A percentile compares a stretch with the other conserved stretches of the same genome.
phyloP scores from a whole-genome alignment of 2,797 vertebrate species.

The Halcyon chelicuti region DNA sequence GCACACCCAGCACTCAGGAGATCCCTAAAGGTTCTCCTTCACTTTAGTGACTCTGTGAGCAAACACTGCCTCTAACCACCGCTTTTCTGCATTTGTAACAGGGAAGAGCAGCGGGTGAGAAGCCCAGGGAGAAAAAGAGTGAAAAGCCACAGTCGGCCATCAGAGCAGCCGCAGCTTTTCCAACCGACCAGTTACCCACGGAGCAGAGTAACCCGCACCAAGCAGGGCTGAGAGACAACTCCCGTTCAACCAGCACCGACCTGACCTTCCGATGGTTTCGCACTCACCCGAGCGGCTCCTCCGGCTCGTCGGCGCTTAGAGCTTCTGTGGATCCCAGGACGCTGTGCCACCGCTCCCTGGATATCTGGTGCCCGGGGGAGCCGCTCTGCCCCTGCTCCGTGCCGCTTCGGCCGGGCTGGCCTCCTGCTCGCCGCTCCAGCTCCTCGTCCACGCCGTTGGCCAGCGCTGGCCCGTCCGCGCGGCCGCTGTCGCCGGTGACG shows the following conservation, averaged over 20 bases:
- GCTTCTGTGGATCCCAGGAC: slow-evolving; percentile 15
- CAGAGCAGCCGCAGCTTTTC: slow-evolving; percentile 34
- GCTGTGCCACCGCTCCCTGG: neutral
- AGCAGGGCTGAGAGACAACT: neutral
- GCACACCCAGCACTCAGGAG: neutral
- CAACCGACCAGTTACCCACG: neutral
- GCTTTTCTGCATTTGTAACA: neutral
- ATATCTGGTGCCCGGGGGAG: neutral
- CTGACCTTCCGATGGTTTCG: fast-evolving
- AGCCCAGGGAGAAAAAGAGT: neutral
- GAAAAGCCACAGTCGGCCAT: neutral
- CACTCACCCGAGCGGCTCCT: slow-evolving; percentile 65
- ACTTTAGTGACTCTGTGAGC: neutral
- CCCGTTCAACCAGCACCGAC: neutral
- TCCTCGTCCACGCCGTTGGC: neutral
- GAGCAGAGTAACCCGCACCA: neutral
- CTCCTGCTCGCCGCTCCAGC: neutral
- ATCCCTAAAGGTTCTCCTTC: neutral
- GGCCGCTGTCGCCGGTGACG: neutral
- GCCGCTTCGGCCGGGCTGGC: neutral
- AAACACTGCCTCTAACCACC: neutral
- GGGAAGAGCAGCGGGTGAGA: neutral
- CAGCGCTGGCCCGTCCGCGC: neutral
- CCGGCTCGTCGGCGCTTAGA: neutral
- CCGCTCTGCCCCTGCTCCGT: neutral